Evolutionary conservation across 2,888 invertebrate genomes (phyloP), one percentile per base, ranked within the genome.

Genomic region (Tetanocera ferruginea): DNA sequence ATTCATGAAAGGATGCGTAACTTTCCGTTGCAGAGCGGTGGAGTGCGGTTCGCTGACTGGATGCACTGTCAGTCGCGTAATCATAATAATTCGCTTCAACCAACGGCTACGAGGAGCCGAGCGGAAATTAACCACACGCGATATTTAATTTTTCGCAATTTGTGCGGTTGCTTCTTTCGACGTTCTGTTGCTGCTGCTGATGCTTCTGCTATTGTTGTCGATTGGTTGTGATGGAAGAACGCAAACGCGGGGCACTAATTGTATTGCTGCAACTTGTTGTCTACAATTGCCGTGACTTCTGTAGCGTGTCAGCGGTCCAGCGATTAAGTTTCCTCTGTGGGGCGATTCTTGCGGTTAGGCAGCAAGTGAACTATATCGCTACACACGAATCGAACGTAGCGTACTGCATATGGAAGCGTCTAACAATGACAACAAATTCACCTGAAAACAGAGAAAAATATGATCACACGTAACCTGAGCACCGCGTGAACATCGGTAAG

Each of bases 221-320:
- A 71, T 51, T 25, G 14, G 3, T 60, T 69, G 60, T 28, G 64
- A 51, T 74, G 64, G 69, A 72, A 37, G 49, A 55, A 78, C 49
- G 62, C 67, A 57, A 25, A 62, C 73, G 73, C 62, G 67, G 73
- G 34, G 67, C 74, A 78, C 17, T 66, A 76, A 78, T 78, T 66
- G 71, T 52, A 37, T 73, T 55, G 28, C 34, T 52, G 74, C 52
- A 66, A 76, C 51, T 49, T 66, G 51, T 52, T 76, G 67, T 37
- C 55, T 52, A 60, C 69, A 51, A 70, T 64, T 76, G 55, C 67
- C 69, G 76, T 76, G 74, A 75, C 74, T 76, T 72, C 67, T 76
- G 78, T 78, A 72, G 78, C 76, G 78, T 78, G 78, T 78, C 73
- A 76, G 76, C 78, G 78, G 76, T 72, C 52, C 78, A 75, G 70